These are phyloP conservation scores for Ditylenchus dipsaci DNA, from an alignment of 1,140 invertebrate species.

Conservation along the genomic window DNA sequence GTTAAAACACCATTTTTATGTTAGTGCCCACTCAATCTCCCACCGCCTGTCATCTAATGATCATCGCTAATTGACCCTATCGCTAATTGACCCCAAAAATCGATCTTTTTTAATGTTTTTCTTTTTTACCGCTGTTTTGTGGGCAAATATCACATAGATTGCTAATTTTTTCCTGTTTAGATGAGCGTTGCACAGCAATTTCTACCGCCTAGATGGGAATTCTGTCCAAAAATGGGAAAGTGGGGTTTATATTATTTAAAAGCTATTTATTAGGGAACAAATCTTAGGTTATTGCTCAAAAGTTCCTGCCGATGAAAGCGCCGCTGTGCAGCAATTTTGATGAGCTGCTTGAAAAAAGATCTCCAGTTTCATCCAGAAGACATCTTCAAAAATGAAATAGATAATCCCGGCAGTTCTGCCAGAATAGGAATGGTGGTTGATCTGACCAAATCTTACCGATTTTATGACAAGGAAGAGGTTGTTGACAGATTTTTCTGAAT, in stretches of 20 bases:
- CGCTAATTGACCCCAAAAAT: too few species aligned
- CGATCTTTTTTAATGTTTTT: too few species aligned
- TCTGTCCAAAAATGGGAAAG: not conserved
- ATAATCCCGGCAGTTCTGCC: conserved; percentile 4
- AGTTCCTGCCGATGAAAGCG: conserved; percentile 55
- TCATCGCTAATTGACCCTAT: too few species aligned
- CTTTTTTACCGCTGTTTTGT: too few species aligned
- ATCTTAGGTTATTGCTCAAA: conserved; percentile 39
- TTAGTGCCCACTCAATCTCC: too few species aligned
- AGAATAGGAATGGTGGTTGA: conserved; percentile 92
- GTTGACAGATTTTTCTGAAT: not conserved
- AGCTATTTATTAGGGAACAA: not conserved
- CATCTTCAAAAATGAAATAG: conserved; percentile 31
- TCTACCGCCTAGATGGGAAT: conserved; percentile 2
- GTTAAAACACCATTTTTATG: too few species aligned
- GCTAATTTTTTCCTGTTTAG: too few species aligned
- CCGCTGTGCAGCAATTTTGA: conserved; percentile 48
- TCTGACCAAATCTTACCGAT: conserved; percentile 85
- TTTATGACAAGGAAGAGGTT: conserved; percentile 77
- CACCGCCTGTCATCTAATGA: too few species aligned
- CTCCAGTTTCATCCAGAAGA: conserved; percentile 43
- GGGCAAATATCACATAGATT: too few species aligned
- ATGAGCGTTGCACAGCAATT: not conserved
- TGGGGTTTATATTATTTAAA: not conserved
- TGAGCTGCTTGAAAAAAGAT: conserved; percentile 32